Base-by-base conservation (phyloP, 2,797 vertebrate genomes). In the Protonibea diacanthus region DNA sequence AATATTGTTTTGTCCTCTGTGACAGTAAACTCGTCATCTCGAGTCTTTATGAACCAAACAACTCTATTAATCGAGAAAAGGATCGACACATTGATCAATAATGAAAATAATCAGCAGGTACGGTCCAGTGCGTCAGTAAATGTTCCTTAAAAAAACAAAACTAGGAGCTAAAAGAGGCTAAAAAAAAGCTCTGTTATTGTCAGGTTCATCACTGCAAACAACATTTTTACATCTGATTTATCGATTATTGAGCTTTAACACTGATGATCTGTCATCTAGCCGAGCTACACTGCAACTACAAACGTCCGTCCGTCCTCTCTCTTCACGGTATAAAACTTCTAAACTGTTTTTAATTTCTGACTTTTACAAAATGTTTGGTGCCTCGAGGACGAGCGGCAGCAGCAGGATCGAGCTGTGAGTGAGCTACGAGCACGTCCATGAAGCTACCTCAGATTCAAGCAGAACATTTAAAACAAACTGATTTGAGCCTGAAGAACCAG, bases 351-450 rank as follows among this genome's bases (percentile, higher is more conserved):
- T 25, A 14, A 20, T 0, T 17, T 5, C 40, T 42, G 5, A 29
- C 29, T 21, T 55, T 4, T 3, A 27, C 27, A 6, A 29, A 29
- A 6, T 29, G 29, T 29, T 6, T 5, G 29, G 5, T 4, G 29
- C 29, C 29, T 29, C 7, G 33, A 33, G 33, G 33, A 33, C 33
- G 33, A 33, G 29, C 10, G 72, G 62, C 52, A 58, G 11, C 4
- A 58, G 56, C 66, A 48, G 51, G 15, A 44, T 33, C 29, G 38
- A 48, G 61, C 72, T 15, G 55, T n/a, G 51, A 62, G 74, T 1
- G 14, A 18, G 7, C 33, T 33, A 33, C 33, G 33, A 33, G 33
- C 33, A 48, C 2, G 65, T 40, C 18, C 51, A 45, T 48, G 15
- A 10, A 53, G 4, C 40, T 48, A 1, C 25, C 76, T 66, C 7